Base-by-base conservation (phyloP, 2,888 invertebrate genomes). In the Xanthia togata region DNA sequence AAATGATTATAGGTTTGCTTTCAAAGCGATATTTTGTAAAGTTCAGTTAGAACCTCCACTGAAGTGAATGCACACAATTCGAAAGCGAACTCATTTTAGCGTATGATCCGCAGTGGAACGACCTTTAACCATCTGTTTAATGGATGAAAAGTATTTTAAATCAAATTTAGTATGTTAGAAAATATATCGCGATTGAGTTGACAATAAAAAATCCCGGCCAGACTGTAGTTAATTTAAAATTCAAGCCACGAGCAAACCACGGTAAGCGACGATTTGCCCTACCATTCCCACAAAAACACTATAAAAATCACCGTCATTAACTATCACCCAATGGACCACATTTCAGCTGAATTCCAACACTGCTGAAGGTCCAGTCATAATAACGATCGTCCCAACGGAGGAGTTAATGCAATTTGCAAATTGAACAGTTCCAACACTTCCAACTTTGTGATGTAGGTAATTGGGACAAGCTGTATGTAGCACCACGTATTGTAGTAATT, bases 391-490 rank as follows among this genome's bases (percentile, higher is more conserved):
- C 74, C 41, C 74, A 3, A 14, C 31, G 74, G 74, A 50, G 9
- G 14, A 60, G 31, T 60, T 31, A 60, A 60, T 60, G 60, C n/a
- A 50, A 60, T 74, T 74, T 50, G 50, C 50, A 74, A 74, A 74
- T 74, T 73, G 50, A 60, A 60, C 74, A 50, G 47, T 41, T 74
- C 50, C 74, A 31, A 73, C 50, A 60, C 47, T n/a, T 41, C 47
- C 59, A 50, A 73, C 23, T n/a, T 60, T 41, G 17, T 41, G 59
- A 50, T 60, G 23, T 41, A 55, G 55, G 11, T 55, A 73, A 60
- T 50, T 50, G 20, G 20, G 1, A 26, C n/a, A 20, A 4, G 1
- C 26, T n/a, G n/a, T n/a, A n/a, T n/a, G n/a, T n/a, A 31, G 31
- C 31, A 9, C 50, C 17, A 68, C n/a, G 11, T 11, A n/a, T 50